phyloP scores from a whole-genome alignment of 2,888 invertebrate genomes.

The Hirtodrosophila confusa region DNA sequence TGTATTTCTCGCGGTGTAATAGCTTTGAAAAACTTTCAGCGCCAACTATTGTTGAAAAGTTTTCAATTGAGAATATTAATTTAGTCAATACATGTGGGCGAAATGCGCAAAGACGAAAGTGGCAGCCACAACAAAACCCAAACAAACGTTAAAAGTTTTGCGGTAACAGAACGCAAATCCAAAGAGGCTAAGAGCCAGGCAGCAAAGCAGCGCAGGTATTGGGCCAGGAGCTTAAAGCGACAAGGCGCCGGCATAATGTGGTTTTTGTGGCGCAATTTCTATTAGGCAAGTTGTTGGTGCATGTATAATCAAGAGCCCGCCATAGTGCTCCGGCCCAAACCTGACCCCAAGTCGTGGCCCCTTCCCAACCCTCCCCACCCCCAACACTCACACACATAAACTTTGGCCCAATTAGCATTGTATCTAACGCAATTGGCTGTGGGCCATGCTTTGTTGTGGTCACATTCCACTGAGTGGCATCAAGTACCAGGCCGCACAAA shows the following conservation, averaged over 20 bases:
- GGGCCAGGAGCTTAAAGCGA: slow-evolving; percentile 40
- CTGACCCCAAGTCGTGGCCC: slow-evolving; percentile 23
- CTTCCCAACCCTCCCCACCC: neutral
- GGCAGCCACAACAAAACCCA: slow-evolving; percentile 54
- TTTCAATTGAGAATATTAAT: slow-evolving; percentile 80
- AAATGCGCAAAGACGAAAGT: slow-evolving; percentile 57
- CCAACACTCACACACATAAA: slow-evolving; percentile 12
- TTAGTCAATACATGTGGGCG: slow-evolving; percentile 80
- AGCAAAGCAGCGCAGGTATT: slow-evolving; percentile 15
- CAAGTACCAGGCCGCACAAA: slow-evolving; percentile 50
- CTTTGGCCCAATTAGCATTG: slow-evolving; percentile 72
- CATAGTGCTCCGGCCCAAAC: slow-evolving; percentile 1
- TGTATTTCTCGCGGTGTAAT: slow-evolving; percentile 70
- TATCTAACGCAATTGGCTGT: slow-evolving; percentile 70
- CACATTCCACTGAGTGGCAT: slow-evolving; percentile 44
- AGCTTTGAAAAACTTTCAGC: slow-evolving; percentile 70
- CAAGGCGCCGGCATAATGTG: slow-evolving; percentile 75
- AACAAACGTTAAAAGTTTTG: slow-evolving; percentile 78
- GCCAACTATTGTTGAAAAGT: slow-evolving; percentile 78
- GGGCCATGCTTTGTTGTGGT: slow-evolving; percentile 76
- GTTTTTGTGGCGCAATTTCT: slow-evolving; percentile 74
- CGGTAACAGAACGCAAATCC: slow-evolving; percentile 67
- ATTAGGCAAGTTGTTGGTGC: slow-evolving; percentile 64
- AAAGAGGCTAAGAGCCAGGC: slow-evolving; percentile 38
- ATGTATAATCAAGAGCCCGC: slow-evolving; percentile 58